Evolutionary conservation across 2,888 invertebrate genomes (phyloP), one percentile per base, ranked within the genome.

Genomic region (Phortica okadai): DNA sequence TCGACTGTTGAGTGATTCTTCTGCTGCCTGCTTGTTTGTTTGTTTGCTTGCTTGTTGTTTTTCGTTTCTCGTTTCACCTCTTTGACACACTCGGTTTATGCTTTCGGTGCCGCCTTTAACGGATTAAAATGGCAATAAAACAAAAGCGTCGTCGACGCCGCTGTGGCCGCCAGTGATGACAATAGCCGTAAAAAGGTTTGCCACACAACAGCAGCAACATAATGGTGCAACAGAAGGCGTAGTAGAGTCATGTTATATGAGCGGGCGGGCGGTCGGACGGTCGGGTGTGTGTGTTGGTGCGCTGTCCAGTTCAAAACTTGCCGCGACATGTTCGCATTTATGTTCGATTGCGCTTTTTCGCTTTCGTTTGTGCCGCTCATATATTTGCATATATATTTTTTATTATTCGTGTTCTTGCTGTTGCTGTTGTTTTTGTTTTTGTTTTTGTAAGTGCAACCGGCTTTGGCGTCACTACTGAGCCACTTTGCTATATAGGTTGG

Each of bases 81-180:
- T 45, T 45, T 45, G 10, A 1, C 45, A 10, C 21, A 21, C 21
- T 21, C 21, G 21, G 21, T 1, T 21, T 21, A 21, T 21, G 21
- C 21, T 21, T 21, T 21, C 21, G n/a, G 62, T 62, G 62, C 21
- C 41, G 64, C 42, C 33, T 66, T 66, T 6, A 41, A 14, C 41
- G 62, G 16, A n/a, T 62, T 62, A 62, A 56, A 62, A 62, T 62
- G 16, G 62, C 62, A 62, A 62, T 59, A 59, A 59, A 59, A 59
- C 2, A 11, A 59, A 62, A 62, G 21, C 5, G 21, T 10, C 62
- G 62, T 21, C 14, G 21, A 21, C 21, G 21, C 21, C 21, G 1
- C 0, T 21, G 21, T 21, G 62, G 62, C n/a, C 62, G 62, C 5
- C 3, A 62, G 62, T n/a, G 16, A 59, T 16, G 64, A 66, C 64